A percentile compares a stretch with the other conserved stretches of the same genome.
Evolutionary conservation across 2,797 vertebrate species (phyloP).

Genomic region (Hydrophis major): DNA sequence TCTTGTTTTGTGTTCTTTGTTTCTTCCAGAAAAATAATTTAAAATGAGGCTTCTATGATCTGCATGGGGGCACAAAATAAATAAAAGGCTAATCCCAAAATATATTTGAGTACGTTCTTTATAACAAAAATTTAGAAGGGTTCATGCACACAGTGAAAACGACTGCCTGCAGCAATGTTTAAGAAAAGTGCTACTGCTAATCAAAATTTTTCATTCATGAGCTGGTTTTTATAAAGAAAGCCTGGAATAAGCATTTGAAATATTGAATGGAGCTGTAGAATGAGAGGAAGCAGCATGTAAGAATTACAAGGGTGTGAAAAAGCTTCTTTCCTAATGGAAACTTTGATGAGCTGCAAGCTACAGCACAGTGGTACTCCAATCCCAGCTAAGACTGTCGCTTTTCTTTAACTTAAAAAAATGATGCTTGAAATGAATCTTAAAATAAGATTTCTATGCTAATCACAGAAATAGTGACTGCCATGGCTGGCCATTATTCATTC

Average conservation of each 20-base stretch:
- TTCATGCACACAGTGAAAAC: neutral
- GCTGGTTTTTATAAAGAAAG: constrained; percentile 39
- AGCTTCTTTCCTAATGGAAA: constrained; percentile 22
- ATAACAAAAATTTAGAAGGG: neutral
- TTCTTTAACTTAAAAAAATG: constrained; percentile 48
- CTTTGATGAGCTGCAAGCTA: constrained; percentile 37
- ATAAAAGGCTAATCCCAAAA: neutral
- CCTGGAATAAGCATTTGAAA: constrained; percentile 7
- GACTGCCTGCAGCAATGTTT: neutral
- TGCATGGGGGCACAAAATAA: neutral
- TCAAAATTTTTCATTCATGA: neutral
- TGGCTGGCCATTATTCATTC: constrained; percentile 59
- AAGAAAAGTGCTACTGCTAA: neutral
- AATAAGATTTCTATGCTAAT: constrained; percentile 59
- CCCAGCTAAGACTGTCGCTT: constrained; percentile 39
- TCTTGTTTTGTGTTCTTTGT: neutral
- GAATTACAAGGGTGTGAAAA: constrained; percentile 36
- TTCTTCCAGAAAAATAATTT: neutral
- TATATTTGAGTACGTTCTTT: neutral
- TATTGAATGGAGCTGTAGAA: constrained; percentile 5
- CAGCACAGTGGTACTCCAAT: constrained; percentile 29
- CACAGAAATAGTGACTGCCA: constrained; percentile 61
- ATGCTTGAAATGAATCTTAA: constrained; percentile 60
- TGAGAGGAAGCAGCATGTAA: constrained; percentile 1
- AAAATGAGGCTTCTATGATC: neutral